These are phyloP conservation scores for Anoplopoma fimbria DNA, from an alignment of 2,113 vertebrate genomes.

Conservation along the genomic window DNA sequence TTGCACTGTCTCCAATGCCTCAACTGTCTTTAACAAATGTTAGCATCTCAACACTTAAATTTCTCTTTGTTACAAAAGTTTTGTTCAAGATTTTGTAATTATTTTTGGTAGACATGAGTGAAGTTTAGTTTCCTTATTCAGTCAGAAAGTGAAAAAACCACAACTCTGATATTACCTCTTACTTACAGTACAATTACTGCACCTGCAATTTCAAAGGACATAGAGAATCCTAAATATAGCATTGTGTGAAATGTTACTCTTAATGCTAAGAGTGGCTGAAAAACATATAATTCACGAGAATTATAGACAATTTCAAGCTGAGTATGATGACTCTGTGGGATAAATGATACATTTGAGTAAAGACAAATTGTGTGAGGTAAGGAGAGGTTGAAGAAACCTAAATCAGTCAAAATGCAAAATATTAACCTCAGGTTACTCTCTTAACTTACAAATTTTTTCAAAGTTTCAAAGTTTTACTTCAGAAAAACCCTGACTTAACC, in stretches of 20 bases:
- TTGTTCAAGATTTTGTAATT: neutral
- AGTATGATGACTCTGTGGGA: neutral
- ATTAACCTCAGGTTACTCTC: neutral
- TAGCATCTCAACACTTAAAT: too few relatives aligned
- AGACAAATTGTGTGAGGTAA: neutral
- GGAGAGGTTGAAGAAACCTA: neutral
- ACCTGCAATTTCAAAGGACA: constrained; percentile 19
- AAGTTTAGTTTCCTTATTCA: neutral
- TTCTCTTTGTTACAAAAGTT: neutral
- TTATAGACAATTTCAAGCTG: constrained; percentile 37
- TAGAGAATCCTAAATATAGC: neutral
- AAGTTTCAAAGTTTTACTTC: neutral
- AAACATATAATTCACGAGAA: constrained; percentile 39
- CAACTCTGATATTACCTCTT: neutral
- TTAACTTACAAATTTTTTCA: neutral
- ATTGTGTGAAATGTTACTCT: constrained; percentile 2
- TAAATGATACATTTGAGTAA: constrained; percentile 32
- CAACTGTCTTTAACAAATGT: too few relatives aligned
- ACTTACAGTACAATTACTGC: constrained; percentile 9
- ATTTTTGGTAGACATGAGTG: neutral
- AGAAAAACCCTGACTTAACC: constrained; percentile 32
- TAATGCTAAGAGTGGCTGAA: constrained; percentile 19
- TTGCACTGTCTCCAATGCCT: neutral
- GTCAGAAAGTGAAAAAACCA: neutral
- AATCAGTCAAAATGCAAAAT: neutral